These are phyloP conservation scores for Nyctalus aviator DNA, from an alignment of 2,797 vertebrate genomes.

Conservation along the genomic window DNA sequence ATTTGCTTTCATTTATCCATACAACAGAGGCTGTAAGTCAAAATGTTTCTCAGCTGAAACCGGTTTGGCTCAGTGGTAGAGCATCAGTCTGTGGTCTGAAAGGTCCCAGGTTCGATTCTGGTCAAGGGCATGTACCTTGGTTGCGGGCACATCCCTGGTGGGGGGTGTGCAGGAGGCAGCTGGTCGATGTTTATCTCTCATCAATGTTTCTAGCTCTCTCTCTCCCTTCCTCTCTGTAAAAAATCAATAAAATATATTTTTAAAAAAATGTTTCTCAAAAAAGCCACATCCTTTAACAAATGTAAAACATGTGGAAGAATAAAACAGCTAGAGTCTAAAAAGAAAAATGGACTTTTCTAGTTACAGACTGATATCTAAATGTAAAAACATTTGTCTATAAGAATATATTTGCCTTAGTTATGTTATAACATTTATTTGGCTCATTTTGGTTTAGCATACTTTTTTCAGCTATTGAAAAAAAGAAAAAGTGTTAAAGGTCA, in stretches of 20 bases:
- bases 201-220: too few species aligned
- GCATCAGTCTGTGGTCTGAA: too few species aligned
- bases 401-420: slow-evolving; percentile 1
- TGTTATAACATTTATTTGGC: not conserved
- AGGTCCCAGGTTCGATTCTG: too few species aligned
- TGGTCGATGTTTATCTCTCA: too few species aligned
- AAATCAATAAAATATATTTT: too few species aligned
- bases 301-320: slow-evolving; percentile 52
- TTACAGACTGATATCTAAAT: not conserved
- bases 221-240: too few species aligned
- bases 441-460: not conserved
- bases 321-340: slow-evolving; percentile 42
- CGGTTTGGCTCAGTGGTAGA: too few species aligned
- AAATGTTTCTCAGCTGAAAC: slow-evolving; percentile 45
- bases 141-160: too few species aligned
- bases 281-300: slow-evolving; percentile 66
- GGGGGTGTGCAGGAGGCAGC: too few species aligned
- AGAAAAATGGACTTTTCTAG: slow-evolving; percentile 9
- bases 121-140: too few species aligned
- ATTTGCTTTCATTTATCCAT: slow-evolving; percentile 62
- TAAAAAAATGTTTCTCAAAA: slow-evolving; percentile 49
- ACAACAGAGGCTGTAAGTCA: not conserved
- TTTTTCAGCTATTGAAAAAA: slow-evolving; percentile 22
- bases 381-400: not conserved
- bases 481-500: not conserved